phyloP scores from a whole-genome alignment of 1,140 invertebrate genomes.

The Drosophila subobscura region DNA sequence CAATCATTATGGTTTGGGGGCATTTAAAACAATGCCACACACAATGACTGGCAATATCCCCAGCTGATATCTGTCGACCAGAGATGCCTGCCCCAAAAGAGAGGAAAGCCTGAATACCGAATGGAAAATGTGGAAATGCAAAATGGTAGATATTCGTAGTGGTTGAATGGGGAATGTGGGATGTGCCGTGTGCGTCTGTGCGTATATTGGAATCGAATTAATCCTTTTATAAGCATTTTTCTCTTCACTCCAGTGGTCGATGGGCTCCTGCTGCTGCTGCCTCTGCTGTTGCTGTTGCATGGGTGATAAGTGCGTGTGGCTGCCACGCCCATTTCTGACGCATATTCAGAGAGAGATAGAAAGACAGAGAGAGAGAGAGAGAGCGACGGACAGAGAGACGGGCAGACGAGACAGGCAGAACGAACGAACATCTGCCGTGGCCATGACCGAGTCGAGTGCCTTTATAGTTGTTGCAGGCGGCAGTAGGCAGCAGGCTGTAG shows the following conservation, averaged over 20 bases:
- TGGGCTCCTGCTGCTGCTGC: conserved; percentile 40
- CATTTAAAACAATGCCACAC: conserved; percentile 57
- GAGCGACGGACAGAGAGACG: conserved; percentile 5
- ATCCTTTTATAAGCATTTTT: conserved; percentile 80
- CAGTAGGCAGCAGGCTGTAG: conserved; percentile 4
- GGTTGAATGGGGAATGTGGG: too few relatives aligned
- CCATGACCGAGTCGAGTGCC: conserved; percentile 62
- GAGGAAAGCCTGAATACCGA: conserved; percentile 1
- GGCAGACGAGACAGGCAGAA: background rate
- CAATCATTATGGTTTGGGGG: conserved; percentile 42
- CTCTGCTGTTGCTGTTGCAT: conserved; percentile 35
- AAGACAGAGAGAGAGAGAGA: background rate
- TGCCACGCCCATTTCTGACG: conserved; percentile 54
- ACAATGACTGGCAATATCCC: conserved; percentile 51
- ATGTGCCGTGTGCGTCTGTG: conserved; percentile 34
- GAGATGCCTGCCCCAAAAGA: conserved; percentile 20
- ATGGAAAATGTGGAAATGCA: conserved; percentile 20
- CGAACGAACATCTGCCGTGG: conserved; percentile 45
- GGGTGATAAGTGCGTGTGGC: conserved; percentile 70
- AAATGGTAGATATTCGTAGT: background rate
- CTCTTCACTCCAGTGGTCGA: conserved; percentile 63
- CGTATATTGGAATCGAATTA: conserved; percentile 80
- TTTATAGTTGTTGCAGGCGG: conserved; percentile 33
- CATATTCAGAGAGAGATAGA: background rate
- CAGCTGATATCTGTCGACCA: conserved; percentile 34